These are phyloP conservation scores for Alectoris magna DNA, from an alignment of 2,797 vertebrate species.

Conservation along the genomic window DNA sequence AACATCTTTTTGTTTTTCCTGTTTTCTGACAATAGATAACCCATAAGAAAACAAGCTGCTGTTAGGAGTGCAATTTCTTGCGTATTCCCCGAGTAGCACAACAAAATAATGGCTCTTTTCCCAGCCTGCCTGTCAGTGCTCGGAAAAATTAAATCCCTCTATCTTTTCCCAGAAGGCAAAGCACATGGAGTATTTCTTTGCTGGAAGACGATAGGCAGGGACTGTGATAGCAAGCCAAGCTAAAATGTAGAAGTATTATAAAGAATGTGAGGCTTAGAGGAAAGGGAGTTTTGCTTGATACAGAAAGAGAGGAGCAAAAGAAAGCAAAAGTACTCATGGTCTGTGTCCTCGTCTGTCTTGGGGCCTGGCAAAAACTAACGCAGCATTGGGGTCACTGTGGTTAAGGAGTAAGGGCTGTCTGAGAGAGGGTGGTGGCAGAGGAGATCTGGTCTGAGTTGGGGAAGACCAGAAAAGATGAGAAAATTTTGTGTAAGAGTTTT, in stretches of 20 bases:
- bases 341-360: not conserved
- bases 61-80: not conserved
- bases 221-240: not conserved
- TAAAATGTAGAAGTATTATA: not conserved
- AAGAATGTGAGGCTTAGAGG: not conserved
- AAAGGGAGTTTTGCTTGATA: not conserved
- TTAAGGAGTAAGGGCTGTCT: not conserved
- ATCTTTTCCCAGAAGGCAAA: not conserved
- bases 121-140: not conserved
- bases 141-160: not conserved
- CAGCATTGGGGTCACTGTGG: not conserved
- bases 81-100: not conserved
- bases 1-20: fast-evolving
- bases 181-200: not conserved
- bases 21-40: not conserved
- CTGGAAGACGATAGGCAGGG: not conserved
- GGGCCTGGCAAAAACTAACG: not conserved
- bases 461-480: not conserved
- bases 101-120: not conserved
- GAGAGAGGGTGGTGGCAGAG: not conserved
- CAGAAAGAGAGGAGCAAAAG: not conserved
- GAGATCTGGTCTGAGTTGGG: not conserved
- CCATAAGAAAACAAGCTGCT: not conserved
- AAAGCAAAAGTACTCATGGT: not conserved
- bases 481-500: not conserved